Percentiles rank a stretch among this genome's conserved stretches.
Conservation (phyloP, 92 coral and sea anemone species). For the Epizoanthus scotinus region DNA sequence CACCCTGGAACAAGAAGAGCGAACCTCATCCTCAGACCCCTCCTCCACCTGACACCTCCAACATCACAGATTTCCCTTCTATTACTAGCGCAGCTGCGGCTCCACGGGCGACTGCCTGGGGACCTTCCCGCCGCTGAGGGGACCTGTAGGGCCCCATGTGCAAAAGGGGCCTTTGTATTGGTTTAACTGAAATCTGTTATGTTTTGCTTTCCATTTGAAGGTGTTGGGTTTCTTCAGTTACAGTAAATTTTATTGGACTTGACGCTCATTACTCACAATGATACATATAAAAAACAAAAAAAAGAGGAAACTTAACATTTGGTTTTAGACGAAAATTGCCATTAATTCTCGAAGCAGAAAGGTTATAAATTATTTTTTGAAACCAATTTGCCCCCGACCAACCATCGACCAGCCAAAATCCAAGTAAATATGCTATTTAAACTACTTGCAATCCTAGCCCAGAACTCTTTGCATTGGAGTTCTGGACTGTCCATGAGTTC, state of each 20-base stretch:
- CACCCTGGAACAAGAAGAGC: constrained; percentile 84
- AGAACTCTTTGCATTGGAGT: neutral
- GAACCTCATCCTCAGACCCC: constrained; percentile 43
- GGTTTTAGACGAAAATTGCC: neutral
- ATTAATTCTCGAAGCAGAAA: constrained; percentile 3
- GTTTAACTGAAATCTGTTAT: constrained; percentile 19
- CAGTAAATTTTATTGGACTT: constrained; percentile 1
- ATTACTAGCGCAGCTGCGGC: constrained; percentile 75
- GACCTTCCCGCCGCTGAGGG: constrained; percentile 46
- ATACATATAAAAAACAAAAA: constrained; percentile 1
- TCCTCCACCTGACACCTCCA: constrained; percentile 86
- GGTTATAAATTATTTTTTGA: constrained; percentile 38
- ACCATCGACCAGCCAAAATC: neutral
- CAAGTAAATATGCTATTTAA: constrained; percentile 15
- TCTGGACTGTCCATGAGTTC: neutral
- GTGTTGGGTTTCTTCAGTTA: constrained; percentile 35
- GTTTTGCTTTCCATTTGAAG: constrained; percentile 9
- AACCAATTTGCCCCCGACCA: constrained; percentile 10
- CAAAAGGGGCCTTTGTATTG: neutral
- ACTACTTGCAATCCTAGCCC: neutral
- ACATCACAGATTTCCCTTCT: constrained; percentile 95
- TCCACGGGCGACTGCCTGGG: constrained; percentile 84
- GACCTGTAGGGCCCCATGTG: neutral
- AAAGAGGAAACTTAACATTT: neutral
- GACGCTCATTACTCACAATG: constrained; percentile 23